phyloP scores from a whole-genome alignment of 2,888 invertebrate genomes.

The Parnassius orleans region DNA sequence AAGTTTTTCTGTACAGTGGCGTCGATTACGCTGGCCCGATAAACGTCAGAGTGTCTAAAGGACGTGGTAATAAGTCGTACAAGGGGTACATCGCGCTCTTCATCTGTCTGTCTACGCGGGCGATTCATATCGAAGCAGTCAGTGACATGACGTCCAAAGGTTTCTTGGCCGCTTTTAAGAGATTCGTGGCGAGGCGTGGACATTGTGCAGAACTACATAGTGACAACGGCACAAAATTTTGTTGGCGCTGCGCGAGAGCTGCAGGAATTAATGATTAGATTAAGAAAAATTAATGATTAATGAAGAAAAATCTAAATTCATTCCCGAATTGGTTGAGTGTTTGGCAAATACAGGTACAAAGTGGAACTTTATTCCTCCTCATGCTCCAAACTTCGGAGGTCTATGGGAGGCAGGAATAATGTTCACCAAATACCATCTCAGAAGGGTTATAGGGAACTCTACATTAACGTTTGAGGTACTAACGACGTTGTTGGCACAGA shows the following conservation, averaged over 20 bases:
- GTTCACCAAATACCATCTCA: constrained; percentile 19
- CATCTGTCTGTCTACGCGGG: constrained; percentile 32
- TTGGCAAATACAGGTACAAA: constrained; percentile 6
- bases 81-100: constrained; percentile 30
- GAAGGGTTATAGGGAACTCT: constrained; percentile 12
- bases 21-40: constrained; percentile 1
- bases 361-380: constrained; percentile 30
- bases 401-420: neutral
- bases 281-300: too few relatives aligned
- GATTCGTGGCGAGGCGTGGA: neutral
- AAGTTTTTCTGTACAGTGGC: neutral
- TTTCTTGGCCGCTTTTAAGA: constrained; percentile 18
- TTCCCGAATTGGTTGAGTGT: neutral
- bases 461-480: constrained; percentile 25
- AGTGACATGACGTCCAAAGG: constrained; percentile 28
- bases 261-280: too few relatives aligned
- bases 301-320: neutral
- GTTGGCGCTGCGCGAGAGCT: neutral
- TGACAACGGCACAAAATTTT: neutral
- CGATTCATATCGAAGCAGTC: constrained; percentile 31
- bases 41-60: neutral
- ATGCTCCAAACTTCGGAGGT: constrained; percentile 29
- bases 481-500: constrained; percentile 13
- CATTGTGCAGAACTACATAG: constrained; percentile 18
- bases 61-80: too few relatives aligned